Conservation (phyloP, 2,797 vertebrate genomes). For the Erithacus rubecula region DNA sequence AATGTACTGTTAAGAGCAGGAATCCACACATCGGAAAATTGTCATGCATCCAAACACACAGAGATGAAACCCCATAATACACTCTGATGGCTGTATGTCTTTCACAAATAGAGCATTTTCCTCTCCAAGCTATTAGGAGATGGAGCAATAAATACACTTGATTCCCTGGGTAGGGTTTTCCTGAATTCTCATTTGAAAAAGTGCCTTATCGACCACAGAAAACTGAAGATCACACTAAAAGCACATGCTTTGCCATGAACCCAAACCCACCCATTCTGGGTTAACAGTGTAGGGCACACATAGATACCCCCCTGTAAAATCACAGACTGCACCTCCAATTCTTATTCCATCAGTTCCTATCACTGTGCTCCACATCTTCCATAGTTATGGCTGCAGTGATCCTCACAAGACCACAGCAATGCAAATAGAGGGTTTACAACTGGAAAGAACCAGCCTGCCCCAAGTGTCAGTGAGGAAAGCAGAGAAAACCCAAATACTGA, state of each 20-base stretch:
- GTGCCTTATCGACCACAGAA: background rate
- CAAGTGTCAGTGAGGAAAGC: background rate
- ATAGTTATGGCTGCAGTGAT: background rate
- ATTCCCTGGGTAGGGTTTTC: background rate
- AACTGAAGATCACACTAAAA: background rate
- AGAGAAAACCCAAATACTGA: background rate
- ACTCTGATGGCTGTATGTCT: background rate
- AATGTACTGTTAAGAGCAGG: background rate
- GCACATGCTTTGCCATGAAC: background rate
- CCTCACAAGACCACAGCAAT: background rate
- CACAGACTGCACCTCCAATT: background rate
- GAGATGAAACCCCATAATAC: background rate
- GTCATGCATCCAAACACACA: background rate
- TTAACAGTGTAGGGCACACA: background rate
- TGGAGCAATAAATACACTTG: background rate
- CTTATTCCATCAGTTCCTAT: background rate
- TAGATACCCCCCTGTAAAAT: background rate
- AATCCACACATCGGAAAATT: background rate
- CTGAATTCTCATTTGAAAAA: background rate
- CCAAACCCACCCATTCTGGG: background rate
- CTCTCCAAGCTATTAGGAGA: background rate
- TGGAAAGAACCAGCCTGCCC: background rate
- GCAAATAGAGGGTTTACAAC: background rate
- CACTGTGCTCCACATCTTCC: background rate
- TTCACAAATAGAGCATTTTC: background rate